Percentiles rank a stretch among this genome's conserved stretches.
phyloP scores from a whole-genome alignment of 2,113 vertebrate genomes.

The Centrocercus urophasianus region DNA sequence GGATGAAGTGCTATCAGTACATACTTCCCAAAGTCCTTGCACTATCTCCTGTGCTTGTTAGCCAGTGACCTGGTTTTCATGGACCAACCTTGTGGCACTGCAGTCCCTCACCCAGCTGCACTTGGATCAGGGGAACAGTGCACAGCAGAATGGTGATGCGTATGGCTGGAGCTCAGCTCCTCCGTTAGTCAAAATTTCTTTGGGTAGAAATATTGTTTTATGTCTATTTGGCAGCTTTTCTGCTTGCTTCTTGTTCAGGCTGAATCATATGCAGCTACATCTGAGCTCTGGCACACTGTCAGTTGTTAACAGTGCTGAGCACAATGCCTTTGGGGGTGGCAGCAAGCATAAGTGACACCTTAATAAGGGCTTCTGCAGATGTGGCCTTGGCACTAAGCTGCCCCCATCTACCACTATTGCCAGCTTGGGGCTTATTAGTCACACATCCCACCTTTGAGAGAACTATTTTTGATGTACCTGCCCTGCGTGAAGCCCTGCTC shows the following conservation, averaged over 20 bases:
- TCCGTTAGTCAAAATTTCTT: neutral
- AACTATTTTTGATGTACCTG: neutral
- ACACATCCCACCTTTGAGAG: neutral
- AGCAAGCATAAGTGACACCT: neutral
- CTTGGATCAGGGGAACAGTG: neutral
- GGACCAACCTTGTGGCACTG: accelerated
- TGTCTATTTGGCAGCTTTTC: slow-evolving; percentile 17
- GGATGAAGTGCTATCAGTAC: slow-evolving; percentile 1
- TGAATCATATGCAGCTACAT: neutral
- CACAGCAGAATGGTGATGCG: neutral
- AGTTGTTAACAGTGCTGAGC: neutral
- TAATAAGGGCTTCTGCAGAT: neutral
- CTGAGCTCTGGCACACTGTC: neutral
- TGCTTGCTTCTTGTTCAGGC: neutral
- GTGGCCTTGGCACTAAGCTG: neutral
- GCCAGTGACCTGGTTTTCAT: slow-evolving; percentile 19
- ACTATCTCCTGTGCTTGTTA: neutral
- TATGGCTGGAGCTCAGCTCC: neutral
- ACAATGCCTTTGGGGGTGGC: neutral
- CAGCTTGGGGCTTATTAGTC: neutral
- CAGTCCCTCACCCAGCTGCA: neutral
- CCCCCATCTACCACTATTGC: neutral
- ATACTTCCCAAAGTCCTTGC: slow-evolving; percentile 9
- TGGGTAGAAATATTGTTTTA: neutral
- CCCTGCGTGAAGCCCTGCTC: neutral